A percentile compares a stretch with the other conserved stretches of the same genome.
Evolutionary conservation across 1,140 invertebrate species (phyloP).

Genomic region (Trichonephila clavipes): DNA sequence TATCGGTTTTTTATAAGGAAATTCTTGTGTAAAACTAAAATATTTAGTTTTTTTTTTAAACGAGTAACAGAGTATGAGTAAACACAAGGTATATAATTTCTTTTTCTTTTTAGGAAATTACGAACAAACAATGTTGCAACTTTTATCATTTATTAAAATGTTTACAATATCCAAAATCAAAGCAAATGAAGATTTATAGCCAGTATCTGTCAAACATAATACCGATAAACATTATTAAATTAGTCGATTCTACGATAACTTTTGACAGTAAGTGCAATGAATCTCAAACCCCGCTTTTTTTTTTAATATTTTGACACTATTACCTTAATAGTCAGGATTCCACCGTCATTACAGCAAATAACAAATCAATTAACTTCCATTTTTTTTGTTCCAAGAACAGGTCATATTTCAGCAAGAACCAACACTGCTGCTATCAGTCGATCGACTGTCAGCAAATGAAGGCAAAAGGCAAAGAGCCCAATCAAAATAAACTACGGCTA

Average conservation of each 20-base stretch:
- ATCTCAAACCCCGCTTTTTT: neutral
- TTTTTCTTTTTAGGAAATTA: too few relatives aligned
- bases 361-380: constrained; percentile 11
- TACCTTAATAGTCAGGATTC: neutral
- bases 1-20: too few relatives aligned
- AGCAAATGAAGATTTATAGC: too few relatives aligned
- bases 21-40: too few relatives aligned
- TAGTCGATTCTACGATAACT: neutral
- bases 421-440: neutral
- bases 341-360: neutral
- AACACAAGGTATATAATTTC: too few relatives aligned
- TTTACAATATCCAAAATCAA: too few relatives aligned
- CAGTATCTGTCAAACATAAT: neutral
- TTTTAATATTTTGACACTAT: neutral
- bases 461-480: constrained; percentile 22
- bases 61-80: too few relatives aligned
- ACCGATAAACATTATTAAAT: constrained; percentile 2
- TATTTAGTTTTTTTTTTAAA: too few relatives aligned
- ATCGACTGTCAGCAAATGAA: constrained; percentile 33
- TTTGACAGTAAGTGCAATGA: neutral
- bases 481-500: constrained; percentile 48
- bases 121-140: too few relatives aligned
- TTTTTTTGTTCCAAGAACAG: neutral
- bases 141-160: too few relatives aligned
- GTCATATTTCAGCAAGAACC: neutral